Evolutionary conservation across 2,113 vertebrate species (phyloP), one percentile per base, ranked within the genome.

Genomic region (Brachirus orientalis): DNA sequence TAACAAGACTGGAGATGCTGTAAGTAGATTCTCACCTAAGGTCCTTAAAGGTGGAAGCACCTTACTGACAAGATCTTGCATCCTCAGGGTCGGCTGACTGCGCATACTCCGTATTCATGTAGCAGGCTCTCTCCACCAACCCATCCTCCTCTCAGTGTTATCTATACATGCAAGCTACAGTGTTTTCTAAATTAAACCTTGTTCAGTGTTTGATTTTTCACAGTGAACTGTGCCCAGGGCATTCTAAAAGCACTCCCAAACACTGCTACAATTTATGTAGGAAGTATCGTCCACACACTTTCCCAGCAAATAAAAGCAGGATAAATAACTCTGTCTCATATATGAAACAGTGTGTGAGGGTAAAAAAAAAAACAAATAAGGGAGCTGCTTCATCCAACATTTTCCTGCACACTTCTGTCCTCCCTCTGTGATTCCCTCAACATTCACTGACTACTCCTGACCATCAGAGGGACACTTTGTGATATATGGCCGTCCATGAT

Each of bases 401-500:
- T 40, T 12, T 58, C 7, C 46, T 6, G 2, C 33, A 20, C 50
- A 28, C 45, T 3, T 43, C 61, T 28, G 12, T 41, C 19, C 28
- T 54, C 37, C 16, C 9, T 37, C 38, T 33, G 13, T 1, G 47
- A 40, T 28, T 70, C 14, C 64, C 62, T 59, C 37, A 28, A 56
- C 46, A 40, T 69, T 33, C 47, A 40, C 13, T 8, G 1, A 50
- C 16, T 20, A 54, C 44, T 19, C 44, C 19, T 59, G 63, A 16
- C 9, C 52, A 48, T 61, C 57, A 82, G 17, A 76, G 10, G 37
- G 20, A 36, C 36, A 45, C 44, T 20, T 7, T 10, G 63, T 51
- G 69, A 74, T 56, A 63, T 46, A 60, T 51, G 62, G 47, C 58
- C 41, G 38, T 72, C 53, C 51, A 80, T 83, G 68, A 75, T 72